Evolutionary conservation across 2,797 vertebrate species (phyloP), one percentile per base, ranked within the genome.

Genomic region (Channallabes apus): DNA sequence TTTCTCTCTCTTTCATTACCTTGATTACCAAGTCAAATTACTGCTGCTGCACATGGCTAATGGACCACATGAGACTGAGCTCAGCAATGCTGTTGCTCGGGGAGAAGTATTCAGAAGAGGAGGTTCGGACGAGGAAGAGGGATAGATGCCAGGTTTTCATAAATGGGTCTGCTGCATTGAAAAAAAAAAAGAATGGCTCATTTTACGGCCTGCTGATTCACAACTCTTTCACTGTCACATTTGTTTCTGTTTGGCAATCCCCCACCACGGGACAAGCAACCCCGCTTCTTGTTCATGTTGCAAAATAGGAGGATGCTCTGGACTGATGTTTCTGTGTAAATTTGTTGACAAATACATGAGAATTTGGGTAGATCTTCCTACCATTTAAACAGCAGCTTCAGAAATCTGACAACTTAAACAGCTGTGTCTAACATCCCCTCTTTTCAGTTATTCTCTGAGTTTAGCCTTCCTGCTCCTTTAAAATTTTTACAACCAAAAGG

Each of bases 11-110:
- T 80, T 41, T 79, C 56, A 79, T 79, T 62, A 38, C 56, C 18
- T 61, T 61, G 56, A 78, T 78, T 78, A 79, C 76, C 76, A 78
- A 61, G 56, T 79, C 76, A 79, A 62, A 79, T 79, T 14, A 79
- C 58, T 62, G 58, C 76, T 62, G 32, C 35, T 62, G 78, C 61
- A 65, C 38, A 64, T 27, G 38, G 78, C 59, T 80, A 80, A 80
- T 64, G 61, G 59, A 80, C 38, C 78, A 65, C 24, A 64, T 64
- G 78, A 29, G 78, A 80, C 35, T 27, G 18, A 65, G 24, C 38
- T 46, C 78, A 64, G 78, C 59, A 18, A 15, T 79, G 24, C 59
- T 11, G 24, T 64, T 46, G 78, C 78, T 46, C 24, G n/a, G 35
- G 38, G 61, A 27, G n/a, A 27, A 9, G 7, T 80, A 27, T 61